Percentiles rank a stretch among this genome's conserved stretches.
phyloP scores from a whole-genome alignment of 1,140 invertebrate genomes.

The Condylostylus longicornis region DNA sequence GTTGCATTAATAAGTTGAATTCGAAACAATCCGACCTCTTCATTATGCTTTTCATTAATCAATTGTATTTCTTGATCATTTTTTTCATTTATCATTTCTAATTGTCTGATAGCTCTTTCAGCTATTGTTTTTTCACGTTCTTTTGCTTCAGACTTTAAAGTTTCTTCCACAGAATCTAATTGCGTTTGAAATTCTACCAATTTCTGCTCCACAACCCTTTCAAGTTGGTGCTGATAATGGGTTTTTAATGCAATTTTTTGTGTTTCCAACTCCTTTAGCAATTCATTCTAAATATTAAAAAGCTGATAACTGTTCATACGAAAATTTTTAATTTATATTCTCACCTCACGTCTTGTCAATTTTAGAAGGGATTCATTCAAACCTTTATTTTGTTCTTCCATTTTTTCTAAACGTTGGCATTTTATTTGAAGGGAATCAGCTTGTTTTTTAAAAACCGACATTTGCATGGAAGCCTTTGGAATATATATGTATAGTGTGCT shows the following conservation, averaged over 20 bases:
- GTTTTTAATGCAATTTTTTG: constrained; percentile 50
- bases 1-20: constrained; percentile 48
- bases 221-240: constrained; percentile 65
- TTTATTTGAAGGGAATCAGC: constrained; percentile 29
- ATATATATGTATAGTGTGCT: not conserved
- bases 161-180: constrained; percentile 47
- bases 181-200: constrained; percentile 61
- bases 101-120: constrained; percentile 51
- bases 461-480: not conserved
- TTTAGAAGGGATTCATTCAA: constrained; percentile 20
- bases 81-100: constrained; percentile 55
- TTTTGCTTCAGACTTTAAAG: constrained; percentile 46
- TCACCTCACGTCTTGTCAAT: constrained; percentile 24
- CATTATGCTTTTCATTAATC: constrained; percentile 59
- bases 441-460: not conserved
- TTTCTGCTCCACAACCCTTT: constrained; percentile 57
- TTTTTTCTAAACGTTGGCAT: constrained; percentile 17
- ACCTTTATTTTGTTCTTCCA: constrained; percentile 21
- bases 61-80: constrained; percentile 55
- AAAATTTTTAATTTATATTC: not conserved
- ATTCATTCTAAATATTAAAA: constrained; percentile 11
- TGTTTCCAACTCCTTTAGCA: constrained; percentile 42
- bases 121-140: constrained; percentile 48
- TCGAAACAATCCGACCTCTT: constrained; percentile 52
- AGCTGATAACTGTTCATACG: not conserved